Evolutionary conservation across 2,797 vertebrate species (phyloP).

Genomic region (Anisognathus igniventris): DNA sequence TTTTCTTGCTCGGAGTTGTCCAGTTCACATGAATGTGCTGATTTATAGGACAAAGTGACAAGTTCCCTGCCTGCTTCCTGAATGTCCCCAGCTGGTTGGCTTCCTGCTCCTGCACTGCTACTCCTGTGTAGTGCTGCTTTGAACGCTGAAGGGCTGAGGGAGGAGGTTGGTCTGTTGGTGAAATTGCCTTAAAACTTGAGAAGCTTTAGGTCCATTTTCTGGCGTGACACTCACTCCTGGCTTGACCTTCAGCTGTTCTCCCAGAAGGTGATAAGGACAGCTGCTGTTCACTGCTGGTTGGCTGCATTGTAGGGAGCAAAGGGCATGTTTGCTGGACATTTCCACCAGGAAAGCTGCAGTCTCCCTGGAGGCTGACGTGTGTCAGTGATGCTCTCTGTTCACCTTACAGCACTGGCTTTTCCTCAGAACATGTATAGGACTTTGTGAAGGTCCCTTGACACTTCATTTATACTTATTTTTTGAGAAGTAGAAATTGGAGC

Average conservation of each 20-base stretch:
- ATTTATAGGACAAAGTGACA: background rate
- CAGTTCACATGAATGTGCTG: background rate
- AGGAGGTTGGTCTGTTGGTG: background rate
- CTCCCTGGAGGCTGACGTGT: background rate
- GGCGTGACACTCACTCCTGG: fast-evolving
- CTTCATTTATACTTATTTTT: background rate
- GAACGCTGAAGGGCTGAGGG: background rate
- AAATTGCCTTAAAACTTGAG: background rate
- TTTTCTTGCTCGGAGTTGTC: background rate
- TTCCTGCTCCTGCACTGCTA: fast-evolving
- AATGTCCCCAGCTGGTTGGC: background rate
- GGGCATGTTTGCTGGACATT: background rate
- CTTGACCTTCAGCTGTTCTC: background rate
- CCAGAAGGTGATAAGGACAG: background rate
- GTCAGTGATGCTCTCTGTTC: background rate
- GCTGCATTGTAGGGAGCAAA: background rate
- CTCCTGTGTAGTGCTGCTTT: background rate
- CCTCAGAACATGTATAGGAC: fast-evolving
- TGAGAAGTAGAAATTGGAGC: background rate
- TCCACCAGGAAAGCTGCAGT: fast-evolving
- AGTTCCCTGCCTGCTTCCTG: background rate
- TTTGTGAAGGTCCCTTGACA: background rate
- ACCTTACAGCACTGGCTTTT: background rate
- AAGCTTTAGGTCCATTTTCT: background rate
- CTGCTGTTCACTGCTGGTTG: background rate